These are phyloP conservation scores for Lethrus apterus DNA, from an alignment of 1,140 invertebrate genomes.

Conservation along the genomic window DNA sequence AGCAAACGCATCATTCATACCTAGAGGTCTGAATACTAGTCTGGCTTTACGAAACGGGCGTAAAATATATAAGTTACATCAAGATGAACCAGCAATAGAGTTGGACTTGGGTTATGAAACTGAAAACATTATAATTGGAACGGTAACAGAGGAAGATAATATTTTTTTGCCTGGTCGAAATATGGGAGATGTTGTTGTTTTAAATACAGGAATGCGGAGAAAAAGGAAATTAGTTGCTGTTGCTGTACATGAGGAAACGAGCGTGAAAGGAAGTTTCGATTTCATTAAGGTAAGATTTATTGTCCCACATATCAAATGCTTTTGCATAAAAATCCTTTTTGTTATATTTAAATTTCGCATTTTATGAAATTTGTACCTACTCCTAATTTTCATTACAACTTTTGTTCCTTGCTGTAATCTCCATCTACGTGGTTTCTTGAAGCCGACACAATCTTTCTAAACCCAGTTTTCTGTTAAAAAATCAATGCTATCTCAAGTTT, in stretches of 20 bases:
- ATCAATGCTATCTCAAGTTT: too few relatives aligned
- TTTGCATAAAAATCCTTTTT: too few relatives aligned
- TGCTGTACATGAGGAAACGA: conserved; percentile 28
- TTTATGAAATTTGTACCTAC: too few relatives aligned
- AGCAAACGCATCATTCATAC: conserved; percentile 33
- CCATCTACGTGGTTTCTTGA: too few relatives aligned
- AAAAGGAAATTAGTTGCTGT: conserved; percentile 29
- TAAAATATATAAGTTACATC: conserved; percentile 25
- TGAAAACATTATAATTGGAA: conserved; percentile 24
- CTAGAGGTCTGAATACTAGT: conserved; percentile 29
- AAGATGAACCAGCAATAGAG: conserved; percentile 17
- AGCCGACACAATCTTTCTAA: too few relatives aligned
- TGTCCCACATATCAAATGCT: too few relatives aligned
- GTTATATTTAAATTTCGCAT: too few relatives aligned
- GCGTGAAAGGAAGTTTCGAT: conserved; percentile 28
- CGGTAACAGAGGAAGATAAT: conserved; percentile 10
- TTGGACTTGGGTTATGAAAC: conserved; percentile 15
- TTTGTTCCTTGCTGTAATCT: too few relatives aligned
- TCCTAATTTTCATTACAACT: too few relatives aligned
- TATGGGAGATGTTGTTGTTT: conserved; percentile 25
- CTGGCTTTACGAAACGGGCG: conserved; percentile 27
- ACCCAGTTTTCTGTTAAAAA: too few relatives aligned
- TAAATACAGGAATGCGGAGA: conserved; percentile 29
- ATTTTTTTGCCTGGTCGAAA: conserved; percentile 25
- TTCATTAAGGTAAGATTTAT: conserved; percentile 32